Conservation (phyloP, 2,797 vertebrate species). For the Pelochelys cantorii region DNA sequence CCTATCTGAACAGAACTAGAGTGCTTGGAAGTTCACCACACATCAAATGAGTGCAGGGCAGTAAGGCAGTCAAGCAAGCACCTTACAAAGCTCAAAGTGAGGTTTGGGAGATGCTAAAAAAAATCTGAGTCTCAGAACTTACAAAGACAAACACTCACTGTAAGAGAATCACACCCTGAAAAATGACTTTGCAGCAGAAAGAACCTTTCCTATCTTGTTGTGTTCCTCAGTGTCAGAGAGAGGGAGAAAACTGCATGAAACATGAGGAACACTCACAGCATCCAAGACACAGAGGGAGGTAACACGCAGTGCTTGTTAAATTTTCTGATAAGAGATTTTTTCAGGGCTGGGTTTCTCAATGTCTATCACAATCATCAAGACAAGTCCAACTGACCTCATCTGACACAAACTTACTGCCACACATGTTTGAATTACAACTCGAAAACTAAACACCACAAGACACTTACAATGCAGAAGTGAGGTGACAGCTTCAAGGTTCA, state of each 20-base stretch:
- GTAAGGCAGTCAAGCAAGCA: not conserved
- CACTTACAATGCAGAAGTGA: not conserved
- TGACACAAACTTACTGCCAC: not conserved
- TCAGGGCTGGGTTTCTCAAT: not conserved
- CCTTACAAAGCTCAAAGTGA: not conserved
- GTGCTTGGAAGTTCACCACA: not conserved
- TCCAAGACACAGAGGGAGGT: not conserved
- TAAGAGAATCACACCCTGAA: not conserved
- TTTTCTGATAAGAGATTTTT: not conserved
- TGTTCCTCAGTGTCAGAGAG: not conserved
- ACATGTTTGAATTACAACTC: not conserved
- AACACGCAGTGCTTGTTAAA: not conserved
- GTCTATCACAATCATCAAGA: not conserved
- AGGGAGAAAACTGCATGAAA: not conserved
- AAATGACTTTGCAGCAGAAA: not conserved
- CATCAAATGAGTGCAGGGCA: not conserved
- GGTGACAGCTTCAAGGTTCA: not conserved
- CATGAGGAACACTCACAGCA: accelerated
- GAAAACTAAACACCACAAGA: conserved; percentile 16
- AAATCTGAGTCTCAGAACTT: not conserved
- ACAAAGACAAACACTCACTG: not conserved
- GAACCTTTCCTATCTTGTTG: not conserved
- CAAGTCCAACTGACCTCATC: not conserved
- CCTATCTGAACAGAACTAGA: not conserved
- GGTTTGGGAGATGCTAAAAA: not conserved